Evolutionary conservation across 1,140 invertebrate genomes (phyloP).

Genomic region (Metopolophium dirhodum): DNA sequence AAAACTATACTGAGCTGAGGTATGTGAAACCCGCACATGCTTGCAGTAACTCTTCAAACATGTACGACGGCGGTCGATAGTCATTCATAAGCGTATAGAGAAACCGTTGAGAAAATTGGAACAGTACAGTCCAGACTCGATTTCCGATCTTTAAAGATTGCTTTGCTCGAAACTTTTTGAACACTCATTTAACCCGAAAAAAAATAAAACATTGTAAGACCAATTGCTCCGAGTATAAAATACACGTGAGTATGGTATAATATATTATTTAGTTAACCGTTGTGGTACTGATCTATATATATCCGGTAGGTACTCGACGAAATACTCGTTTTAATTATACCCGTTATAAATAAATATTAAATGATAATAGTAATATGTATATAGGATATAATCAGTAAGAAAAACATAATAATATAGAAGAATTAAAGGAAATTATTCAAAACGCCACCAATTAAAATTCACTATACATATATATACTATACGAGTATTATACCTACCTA

Average conservation of each 20-base stretch:
- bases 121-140: neutral
- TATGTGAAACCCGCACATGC: neutral
- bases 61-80: neutral
- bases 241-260: neutral
- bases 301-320: neutral
- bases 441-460: conserved; percentile 7
- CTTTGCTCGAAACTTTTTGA: neutral
- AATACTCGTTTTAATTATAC: neutral
- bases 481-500: neutral
- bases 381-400: neutral
- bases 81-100: neutral
- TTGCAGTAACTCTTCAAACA: neutral
- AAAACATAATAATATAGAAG: neutral
- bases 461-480: neutral
- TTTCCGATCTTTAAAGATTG: neutral
- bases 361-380: neutral
- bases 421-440: neutral
- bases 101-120: neutral
- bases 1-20: no score
- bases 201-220: neutral
- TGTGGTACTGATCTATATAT: neutral
- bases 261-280: neutral
- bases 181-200: neutral
- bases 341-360: no score
- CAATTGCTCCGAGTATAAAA: neutral